Evolutionary conservation across 2,888 invertebrate species (phyloP).

Genomic region (Siphlonurus alternatus): DNA sequence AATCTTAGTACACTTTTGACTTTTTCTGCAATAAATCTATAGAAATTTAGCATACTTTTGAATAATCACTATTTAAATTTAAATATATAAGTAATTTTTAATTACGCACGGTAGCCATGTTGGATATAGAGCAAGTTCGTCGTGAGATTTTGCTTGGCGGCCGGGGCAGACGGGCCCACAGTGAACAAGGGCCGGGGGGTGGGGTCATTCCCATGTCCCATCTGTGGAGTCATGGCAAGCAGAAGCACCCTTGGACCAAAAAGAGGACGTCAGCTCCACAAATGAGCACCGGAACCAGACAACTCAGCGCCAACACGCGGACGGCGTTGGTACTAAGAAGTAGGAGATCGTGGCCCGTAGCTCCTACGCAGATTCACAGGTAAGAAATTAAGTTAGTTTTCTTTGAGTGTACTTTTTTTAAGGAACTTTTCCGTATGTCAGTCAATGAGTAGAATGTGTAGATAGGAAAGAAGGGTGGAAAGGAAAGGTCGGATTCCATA

Average conservation of each 20-base stretch:
- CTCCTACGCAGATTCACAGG: slow-evolving; percentile 51
- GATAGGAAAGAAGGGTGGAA: no score
- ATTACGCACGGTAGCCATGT: background rate
- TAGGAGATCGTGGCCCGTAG: slow-evolving; percentile 58
- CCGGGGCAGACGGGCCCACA: slow-evolving; percentile 43
- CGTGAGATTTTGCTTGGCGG: slow-evolving; percentile 35
- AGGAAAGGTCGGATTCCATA: no score
- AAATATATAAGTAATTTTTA: no score
- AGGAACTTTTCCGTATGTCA: no score
- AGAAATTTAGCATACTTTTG: no score
- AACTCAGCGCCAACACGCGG: slow-evolving; percentile 21
- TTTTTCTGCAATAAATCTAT: no score
- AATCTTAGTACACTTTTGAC: no score
- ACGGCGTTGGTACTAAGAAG: slow-evolving; percentile 42
- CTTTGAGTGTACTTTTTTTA: background rate
- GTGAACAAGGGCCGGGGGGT: slow-evolving; percentile 46
- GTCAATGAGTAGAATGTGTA: no score
- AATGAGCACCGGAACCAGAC: slow-evolving; percentile 34
- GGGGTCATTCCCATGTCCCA: slow-evolving; percentile 29
- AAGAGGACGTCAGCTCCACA: slow-evolving; percentile 57
- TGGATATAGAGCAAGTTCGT: slow-evolving; percentile 19
- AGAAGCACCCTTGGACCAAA: slow-evolving; percentile 30
- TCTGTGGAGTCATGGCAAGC: slow-evolving; percentile 38
- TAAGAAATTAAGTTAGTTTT: slow-evolving; percentile 21
- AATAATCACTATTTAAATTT: no score